Base-by-base conservation (phyloP, 2,888 invertebrate genomes). In the Crossocerus cetratus region DNA sequence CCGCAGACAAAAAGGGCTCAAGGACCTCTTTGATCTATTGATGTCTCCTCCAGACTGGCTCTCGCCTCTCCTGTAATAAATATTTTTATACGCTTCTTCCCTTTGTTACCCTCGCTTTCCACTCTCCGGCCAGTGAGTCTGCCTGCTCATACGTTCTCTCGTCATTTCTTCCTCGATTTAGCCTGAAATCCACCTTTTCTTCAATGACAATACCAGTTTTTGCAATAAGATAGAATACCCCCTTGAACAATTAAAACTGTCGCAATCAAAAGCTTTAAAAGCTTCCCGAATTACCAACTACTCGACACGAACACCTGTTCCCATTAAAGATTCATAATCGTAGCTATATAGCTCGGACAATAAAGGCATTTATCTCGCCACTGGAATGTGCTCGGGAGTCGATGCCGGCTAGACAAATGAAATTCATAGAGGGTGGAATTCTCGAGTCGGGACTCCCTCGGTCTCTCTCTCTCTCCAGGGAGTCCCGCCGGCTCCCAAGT, bases 341-440 rank as follows among this genome's bases (percentile, higher is more conserved):
- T 32, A 4, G 32, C 5, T 32, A 11, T n/a, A n/a, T n/a, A n/a
- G n/a, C n/a, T 32, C 11, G 32, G 32, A 32, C 8, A 32, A 32
- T 32, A 32, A 32, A 11, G 32, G 49, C 16, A 49, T 49, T n/a
- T 16, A 49, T 18, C 49, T n/a, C 13, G 14, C 14, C 18, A 5
- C 55, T 0, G 56, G 20, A 59, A 65, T 32, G 53, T 55, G 23
- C 65, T 56, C 21, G 45, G 60, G 18, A 49, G 49, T 60, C 58
- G 64, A 55, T 14, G 49, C 14, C 14, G 49, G 49, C 14, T 49
- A 72, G 81, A 81, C 81, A 81, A 81, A 81, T 81, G 81, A 81
- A 81, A 81, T 81, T 81, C 81, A 81, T 81, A 81, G 81, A 81
- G 79, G 72, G 77, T 44, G 49, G 49, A 49, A 81, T 80, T 74